Evolutionary conservation across 1,140 invertebrate genomes (phyloP), one percentile per base, ranked within the genome.

Genomic region (Hyposmocoma kahamanoa): DNA sequence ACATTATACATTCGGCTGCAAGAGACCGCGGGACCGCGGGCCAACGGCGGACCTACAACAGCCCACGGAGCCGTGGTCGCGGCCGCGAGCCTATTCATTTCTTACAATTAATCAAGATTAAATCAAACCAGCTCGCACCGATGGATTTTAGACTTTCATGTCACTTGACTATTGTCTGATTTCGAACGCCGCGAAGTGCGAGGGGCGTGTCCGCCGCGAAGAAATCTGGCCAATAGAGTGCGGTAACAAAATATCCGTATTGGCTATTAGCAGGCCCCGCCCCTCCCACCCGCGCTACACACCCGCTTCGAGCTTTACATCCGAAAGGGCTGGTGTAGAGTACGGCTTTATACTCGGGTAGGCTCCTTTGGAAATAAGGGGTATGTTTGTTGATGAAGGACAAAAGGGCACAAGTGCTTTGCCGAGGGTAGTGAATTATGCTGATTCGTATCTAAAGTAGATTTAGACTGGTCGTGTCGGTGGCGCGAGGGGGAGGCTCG

Each of bases 181-280:
- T 70, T 69, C 34, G 21, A 9, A 10, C n/a, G n/a, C 53, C 57
- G 42, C 55, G 28, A 13, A 11, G 18, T 15, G 53, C 15, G 44
- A 57, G 58, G 67, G 85, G 85, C 85, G 85, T 80, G 67, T 63
- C 72, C 64, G 36, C 47, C 60, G 67, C 57, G 67, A 76, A 81
- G 71, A 81, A 86, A 87, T 87, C 83, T 83, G 83, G 85, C 85
- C 85, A 87, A 87, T 87, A 86, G 70, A 86, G 74, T 78, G 79
- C 79, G 83, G 84, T 85, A 85, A 85, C 81, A 82, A 84, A 87
- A 86, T 83, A 85, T 81, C 80, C 80, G 81, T 77, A 87, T 87
- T 87, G 82, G 85, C 85, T 79, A 87, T 87, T 86, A 87, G 74
- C 53, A 74, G 67, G 75, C 83, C 53, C 74, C 84, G 84, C 84